Evolutionary conservation across 2,888 invertebrate species (phyloP), one percentile per base, ranked within the genome.

Genomic region (Pristionchus entomophagus): DNA sequence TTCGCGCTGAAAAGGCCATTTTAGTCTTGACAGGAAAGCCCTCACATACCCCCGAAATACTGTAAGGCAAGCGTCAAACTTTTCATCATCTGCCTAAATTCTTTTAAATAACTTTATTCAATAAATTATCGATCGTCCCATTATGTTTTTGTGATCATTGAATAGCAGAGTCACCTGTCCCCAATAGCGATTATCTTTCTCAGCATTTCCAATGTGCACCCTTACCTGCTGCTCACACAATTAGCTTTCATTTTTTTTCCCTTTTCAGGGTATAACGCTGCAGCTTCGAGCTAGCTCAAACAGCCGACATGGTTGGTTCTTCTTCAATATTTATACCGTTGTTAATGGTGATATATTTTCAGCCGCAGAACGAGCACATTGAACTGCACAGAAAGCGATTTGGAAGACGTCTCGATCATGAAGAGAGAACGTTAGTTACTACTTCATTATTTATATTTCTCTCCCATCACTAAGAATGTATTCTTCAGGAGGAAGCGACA

Each of bases 301-400:
- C 65, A 65, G 65, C 65, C 65, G 35, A 35, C 29, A 65, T 65
- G 65, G 65, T 65, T 65, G 10, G 65, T 65, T 65, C 59, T n/a
- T n/a, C n/a, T n/a, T n/a, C n/a, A n/a, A n/a, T n/a, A 22, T 59
- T 59, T 12, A 4, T 65, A n/a, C 29, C 5, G 65, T n/a, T 32
- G 49, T n/a, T 80, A 49, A 82, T 82, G n/a, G 22, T 22, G 41
- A 38, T 3, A 29, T 26, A n/a, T 22, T 56, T 88, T 88, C 84
- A 88, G 98, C 98, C 98, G 94, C 99, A 99, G 95, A 99, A 99
- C 96, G 99, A 99, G 95, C 97, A 99, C 94, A 99, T 99, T 95
- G 99, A 99, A 93, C 96, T 98, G 89, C 97, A 98, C 94, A 96
- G 97, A 94, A 99, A 99, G 94, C 96, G 99, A 56, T 96, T 97